Base-by-base conservation (phyloP, 2,888 invertebrate genomes). In the Petrophora chlorosata region DNA sequence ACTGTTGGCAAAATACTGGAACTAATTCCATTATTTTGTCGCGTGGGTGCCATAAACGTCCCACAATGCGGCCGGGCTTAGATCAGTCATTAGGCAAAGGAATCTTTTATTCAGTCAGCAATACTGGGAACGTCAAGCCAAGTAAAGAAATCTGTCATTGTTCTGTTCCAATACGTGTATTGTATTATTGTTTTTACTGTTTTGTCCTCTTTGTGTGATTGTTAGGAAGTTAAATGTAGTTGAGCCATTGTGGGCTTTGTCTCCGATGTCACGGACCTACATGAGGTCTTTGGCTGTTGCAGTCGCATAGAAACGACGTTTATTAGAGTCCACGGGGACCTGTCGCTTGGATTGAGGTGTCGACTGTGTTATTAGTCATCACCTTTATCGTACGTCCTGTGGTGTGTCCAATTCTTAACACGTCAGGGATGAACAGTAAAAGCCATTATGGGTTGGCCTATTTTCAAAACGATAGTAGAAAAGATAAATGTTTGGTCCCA, bases 151-250 rank as follows among this genome's bases (percentile, higher is more conserved):
- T 66, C 56, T 29, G 45, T 32, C 63, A 66, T 81, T 78, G 78
- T 78, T 59, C 57, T 53, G 16, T 45, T 35, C 46, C 43, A 66
- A 67, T 69, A 59, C 65, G 62, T 53, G 61, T 57, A 76, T 82
- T 84, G 79, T 82, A 52, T 54, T 62, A 76, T 86, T 87, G 86
- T 87, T 81, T 82, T 78, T 74, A 74, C 61, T 73, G 69, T 81
- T 82, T 80, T 82, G 75, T 70, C 57, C 59, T 63, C 77, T 77
- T 86, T 87, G 82, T 85, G 68, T 73, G 63, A 83, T 88, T 89
- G 86, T 87, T 82, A 79, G 83, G 89, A 76, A 89, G 89, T 90
- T 88, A 87, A 86, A 87, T 87, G 85, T 82, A 74, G 85, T 88
- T 85, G 85, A 82, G 63, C 64, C 56, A 76, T 87, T 89, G 87